Conservation (phyloP, 2,888 invertebrate genomes). For the Erannis defoliaria region DNA sequence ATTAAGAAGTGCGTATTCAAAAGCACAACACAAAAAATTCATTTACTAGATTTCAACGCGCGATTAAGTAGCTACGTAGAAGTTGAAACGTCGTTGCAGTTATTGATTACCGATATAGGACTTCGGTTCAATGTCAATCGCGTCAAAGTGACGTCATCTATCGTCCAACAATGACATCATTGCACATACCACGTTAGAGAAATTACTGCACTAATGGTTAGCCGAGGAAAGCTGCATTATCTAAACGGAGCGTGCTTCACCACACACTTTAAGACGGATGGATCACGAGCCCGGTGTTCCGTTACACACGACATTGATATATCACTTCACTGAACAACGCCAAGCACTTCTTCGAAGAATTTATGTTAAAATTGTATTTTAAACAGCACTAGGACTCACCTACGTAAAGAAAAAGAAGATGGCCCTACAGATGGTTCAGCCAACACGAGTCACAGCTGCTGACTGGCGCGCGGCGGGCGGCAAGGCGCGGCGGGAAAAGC, state of each 20-base stretch:
- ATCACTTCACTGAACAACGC: slow-evolving; percentile 76
- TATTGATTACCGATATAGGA: not conserved
- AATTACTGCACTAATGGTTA: slow-evolving; percentile 16
- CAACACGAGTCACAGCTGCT: slow-evolving; percentile 86
- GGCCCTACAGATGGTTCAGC: slow-evolving; percentile 89
- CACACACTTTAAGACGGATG: slow-evolving; percentile 51
- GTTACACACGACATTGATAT: slow-evolving; percentile 58
- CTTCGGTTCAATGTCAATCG: slow-evolving; percentile 24
- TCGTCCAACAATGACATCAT: slow-evolving; percentile 36
- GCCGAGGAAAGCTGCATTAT: slow-evolving; percentile 17
- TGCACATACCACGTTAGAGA: slow-evolving; percentile 14
- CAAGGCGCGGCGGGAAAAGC: slow-evolving; percentile 80
- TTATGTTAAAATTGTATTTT: slow-evolving; percentile 59
- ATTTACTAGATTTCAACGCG: slow-evolving; percentile 7
- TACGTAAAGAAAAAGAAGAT: slow-evolving; percentile 82
- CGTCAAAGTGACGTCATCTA: slow-evolving; percentile 26
- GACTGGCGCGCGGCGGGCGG: slow-evolving; percentile 83
- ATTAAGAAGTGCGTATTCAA: not conserved
- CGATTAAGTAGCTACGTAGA: not conserved
- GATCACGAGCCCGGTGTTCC: slow-evolving; percentile 55
- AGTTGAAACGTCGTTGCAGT: not conserved
- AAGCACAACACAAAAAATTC: not conserved
- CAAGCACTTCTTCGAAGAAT: slow-evolving; percentile 44
- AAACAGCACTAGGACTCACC: slow-evolving; percentile 76
- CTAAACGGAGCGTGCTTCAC: slow-evolving; percentile 42